Evolutionary conservation across 2,797 vertebrate genomes (phyloP).

Genomic region (Meriones psammophilus): DNA sequence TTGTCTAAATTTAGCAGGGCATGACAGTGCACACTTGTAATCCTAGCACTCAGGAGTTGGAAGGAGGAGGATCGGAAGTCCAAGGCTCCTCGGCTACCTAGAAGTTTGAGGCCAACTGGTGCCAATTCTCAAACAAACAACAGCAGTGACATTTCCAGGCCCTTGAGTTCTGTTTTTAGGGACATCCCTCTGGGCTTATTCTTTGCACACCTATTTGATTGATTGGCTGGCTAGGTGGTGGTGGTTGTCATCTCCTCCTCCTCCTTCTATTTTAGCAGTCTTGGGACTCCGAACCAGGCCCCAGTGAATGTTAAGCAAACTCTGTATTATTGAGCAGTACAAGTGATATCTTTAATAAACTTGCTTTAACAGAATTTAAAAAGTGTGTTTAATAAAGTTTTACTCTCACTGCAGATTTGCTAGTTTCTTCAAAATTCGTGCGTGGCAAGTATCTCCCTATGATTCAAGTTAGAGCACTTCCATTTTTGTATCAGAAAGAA

Average conservation of each 20-base stretch:
- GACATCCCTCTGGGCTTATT: background rate
- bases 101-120: background rate
- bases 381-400: constrained; percentile 7
- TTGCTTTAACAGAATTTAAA: background rate
- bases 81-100: too few relatives aligned
- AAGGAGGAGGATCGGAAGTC: background rate
- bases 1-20: background rate
- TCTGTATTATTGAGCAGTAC: background rate
- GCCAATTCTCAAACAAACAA: background rate
- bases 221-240: background rate
- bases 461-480: constrained; percentile 77
- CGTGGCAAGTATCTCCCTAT: constrained; percentile 20
- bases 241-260: too few relatives aligned
- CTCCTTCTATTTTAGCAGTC: background rate
- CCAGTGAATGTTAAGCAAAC: background rate
- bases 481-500: constrained; percentile 68
- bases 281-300: background rate
- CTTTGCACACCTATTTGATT: background rate
- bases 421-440: constrained; percentile 30
- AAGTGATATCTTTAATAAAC: constrained; percentile 27
- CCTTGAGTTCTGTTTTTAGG: background rate
- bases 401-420: constrained; percentile 12
- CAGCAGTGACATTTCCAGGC: background rate
- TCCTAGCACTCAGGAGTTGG: background rate
- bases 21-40: background rate